phyloP scores from a whole-genome alignment of 2,797 vertebrate species.

The Lutjanus argentimaculatus region DNA sequence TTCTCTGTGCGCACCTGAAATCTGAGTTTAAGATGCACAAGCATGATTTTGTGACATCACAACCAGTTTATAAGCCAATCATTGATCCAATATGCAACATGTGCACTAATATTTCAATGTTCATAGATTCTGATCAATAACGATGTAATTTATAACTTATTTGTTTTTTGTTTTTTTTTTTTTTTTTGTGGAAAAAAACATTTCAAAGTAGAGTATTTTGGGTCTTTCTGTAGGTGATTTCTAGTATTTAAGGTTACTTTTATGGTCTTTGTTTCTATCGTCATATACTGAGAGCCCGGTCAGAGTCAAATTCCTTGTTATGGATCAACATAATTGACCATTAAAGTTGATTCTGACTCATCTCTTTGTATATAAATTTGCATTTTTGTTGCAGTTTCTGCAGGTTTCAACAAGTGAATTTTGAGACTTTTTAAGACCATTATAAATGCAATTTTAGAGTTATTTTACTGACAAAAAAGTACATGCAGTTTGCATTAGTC shows the following conservation, averaged over 20 bases:
- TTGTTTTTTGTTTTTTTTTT: too few species aligned
- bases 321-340: background rate
- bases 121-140: background rate
- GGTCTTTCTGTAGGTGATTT: background rate
- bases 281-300: background rate
- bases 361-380: background rate
- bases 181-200: background rate
- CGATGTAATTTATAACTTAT: too few species aligned
- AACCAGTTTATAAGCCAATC: background rate
- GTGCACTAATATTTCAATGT: background rate
- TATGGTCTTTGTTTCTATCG: background rate
- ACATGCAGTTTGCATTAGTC: too few species aligned
- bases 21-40: too few species aligned
- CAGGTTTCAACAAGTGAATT: too few species aligned
- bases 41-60: too few species aligned
- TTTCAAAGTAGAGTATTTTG: background rate
- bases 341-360: background rate
- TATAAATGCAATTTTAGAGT: too few species aligned
- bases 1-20: too few species aligned
- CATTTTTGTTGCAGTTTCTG: background rate
- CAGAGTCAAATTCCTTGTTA: background rate
- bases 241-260: background rate
- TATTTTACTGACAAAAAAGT: too few species aligned
- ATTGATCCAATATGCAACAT: background rate
- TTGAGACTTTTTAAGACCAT: too few species aligned